Evolutionary conservation across 2,113 vertebrate species (phyloP).

Genomic region (human (Homo sapiens)): GRCh38 chr3:63586001-63586500

Average conservation of each 20-base stretch:
- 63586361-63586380: conserved; percentile 50
- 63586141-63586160: conserved; percentile 86
- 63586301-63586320: conserved; percentile 45
- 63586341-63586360: conserved; percentile 58
- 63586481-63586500: background rate
- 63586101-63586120: conserved; percentile 78
- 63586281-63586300: conserved; percentile 57
- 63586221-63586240: conserved; percentile 84
- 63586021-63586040: background rate
- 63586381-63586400: conserved; percentile 40
- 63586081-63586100: conserved; percentile 21
- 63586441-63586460: background rate
- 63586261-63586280: conserved; percentile 83
- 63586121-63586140: conserved; percentile 82
- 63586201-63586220: conserved; percentile 82
- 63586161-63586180: conserved; percentile 85
- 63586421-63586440: background rate
- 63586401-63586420: background rate
- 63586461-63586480: conserved; percentile 11
- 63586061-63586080: conserved; percentile 54
- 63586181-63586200: conserved; percentile 85
- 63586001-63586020: conserved; percentile 44
- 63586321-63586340: conserved; percentile 61
- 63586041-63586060: conserved; percentile 37
- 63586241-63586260: conserved; percentile 81